Percentiles rank a stretch among this genome's conserved stretches.
phyloP scores from a whole-genome alignment of 1,140 invertebrate species.

The Brachionus calyciflorus region DNA sequence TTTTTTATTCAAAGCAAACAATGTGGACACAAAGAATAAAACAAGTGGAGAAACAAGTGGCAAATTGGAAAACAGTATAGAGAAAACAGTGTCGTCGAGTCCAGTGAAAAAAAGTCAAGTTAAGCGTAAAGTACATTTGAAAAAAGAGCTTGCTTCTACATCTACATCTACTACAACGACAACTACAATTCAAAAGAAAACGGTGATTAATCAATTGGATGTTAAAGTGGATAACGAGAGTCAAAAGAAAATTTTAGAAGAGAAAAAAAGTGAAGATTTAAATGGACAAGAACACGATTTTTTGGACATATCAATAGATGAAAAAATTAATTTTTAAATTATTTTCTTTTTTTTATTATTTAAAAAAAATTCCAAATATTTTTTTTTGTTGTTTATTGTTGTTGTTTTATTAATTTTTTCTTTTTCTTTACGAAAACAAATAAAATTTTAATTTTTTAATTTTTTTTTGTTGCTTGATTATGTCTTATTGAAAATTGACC shows the following conservation, averaged over 20 bases:
- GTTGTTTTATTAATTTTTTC: slow-evolving; percentile 3
- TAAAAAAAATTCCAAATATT: neutral
- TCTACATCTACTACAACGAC: neutral
- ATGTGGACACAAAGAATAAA: neutral
- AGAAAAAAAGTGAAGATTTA: neutral
- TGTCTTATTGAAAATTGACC: neutral
- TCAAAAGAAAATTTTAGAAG: neutral
- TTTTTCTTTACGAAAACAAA: too few relatives aligned
- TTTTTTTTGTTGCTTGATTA: neutral
- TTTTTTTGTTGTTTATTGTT: neutral
- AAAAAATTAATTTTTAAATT: slow-evolving; percentile 19
- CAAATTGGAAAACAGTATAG: too few relatives aligned
- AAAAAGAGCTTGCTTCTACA: slow-evolving; percentile 35
- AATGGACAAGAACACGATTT: neutral
- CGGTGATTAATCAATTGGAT: too few relatives aligned
- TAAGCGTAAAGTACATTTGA: slow-evolving; percentile 23
- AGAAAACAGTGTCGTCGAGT: neutral
- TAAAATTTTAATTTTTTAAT: slow-evolving; percentile 5
- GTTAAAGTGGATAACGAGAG: too few relatives aligned
- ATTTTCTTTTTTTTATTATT: neutral
- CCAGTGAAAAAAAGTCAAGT: neutral
- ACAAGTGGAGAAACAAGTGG: neutral
- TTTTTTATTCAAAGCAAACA: slow-evolving; percentile 4
- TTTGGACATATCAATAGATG: slow-evolving; percentile 24
- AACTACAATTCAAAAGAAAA: neutral